Base-by-base conservation (phyloP, 1,140 invertebrate species). In the Caenorhabditis remanei region DNA sequence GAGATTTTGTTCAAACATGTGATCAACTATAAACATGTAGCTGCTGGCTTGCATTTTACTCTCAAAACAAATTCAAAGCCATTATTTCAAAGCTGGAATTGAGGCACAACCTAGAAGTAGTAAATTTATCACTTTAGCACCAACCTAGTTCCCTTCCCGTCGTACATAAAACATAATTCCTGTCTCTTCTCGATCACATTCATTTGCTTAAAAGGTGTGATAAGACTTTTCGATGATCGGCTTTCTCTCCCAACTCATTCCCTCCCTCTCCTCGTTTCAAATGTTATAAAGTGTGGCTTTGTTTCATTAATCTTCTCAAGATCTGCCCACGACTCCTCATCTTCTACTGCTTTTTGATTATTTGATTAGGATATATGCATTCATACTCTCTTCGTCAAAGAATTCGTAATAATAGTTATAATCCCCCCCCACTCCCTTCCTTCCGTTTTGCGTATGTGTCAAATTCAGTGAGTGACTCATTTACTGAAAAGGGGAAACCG, bases 221-320 rank as follows among this genome's bases (percentile, higher is more conserved):
- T 85, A 65, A 65, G 21, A 50, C 61, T 9, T n/a, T 24, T 11
- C 32, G 53, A 85, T 67, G 56, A 65, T 50, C 58, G 41, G 56
- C 40, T 84, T 84, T 56, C 56, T 56, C 56, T 32, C 9, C 24
- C 7, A 46, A 46, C 32, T 41, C 24, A 63, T 32, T 43, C 40
- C 8, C n/a, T 63, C 32, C 16, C 1, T 61, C 83, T 19, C n/a
- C 32, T 32, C 32, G 32, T 13, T 32, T 55, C 40, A 40, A 83
- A 21, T 56, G 56, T 21, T 56, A 56, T 16, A 83, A 55, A 41
- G 55, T 53, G 61, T 21, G 71, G 71, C 5, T 79, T 48, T 79
- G 61, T 63, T 63, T 63, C 19, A 32, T 24, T 63, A 63, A 63
- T 63, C 61, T 21, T 8, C n/a, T 32, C 11, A 9, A 32, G 61